These are phyloP conservation scores for Oligia latruncula DNA, from an alignment of 2,888 invertebrate species.

Conservation along the genomic window DNA sequence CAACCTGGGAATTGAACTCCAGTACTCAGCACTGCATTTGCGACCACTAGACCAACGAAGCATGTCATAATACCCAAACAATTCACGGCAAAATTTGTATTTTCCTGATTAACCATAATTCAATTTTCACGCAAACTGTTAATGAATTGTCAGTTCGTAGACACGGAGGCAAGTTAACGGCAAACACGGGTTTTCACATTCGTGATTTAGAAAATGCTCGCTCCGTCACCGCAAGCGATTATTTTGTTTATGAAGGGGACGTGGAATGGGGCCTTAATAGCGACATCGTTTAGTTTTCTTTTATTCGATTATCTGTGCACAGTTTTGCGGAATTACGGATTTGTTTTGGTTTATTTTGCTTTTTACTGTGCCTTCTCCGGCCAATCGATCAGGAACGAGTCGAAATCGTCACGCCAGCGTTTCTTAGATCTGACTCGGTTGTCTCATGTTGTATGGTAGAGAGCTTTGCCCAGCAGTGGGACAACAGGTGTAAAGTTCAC, in stretches of 20 bases:
- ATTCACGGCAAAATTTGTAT: background rate
- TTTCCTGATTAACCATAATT: conserved; percentile 29
- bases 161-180: conserved; percentile 70
- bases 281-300: conserved; percentile 79
- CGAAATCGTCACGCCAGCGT: background rate
- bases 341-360: background rate
- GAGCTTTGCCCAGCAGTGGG: too few relatives aligned
- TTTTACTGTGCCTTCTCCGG: background rate
- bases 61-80: background rate
- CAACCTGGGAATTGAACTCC: too few relatives aligned
- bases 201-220: conserved; percentile 86
- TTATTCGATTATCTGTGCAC: conserved; percentile 68
- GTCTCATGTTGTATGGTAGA: background rate
- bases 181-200: conserved; percentile 83
- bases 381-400: background rate
- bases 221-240: conserved; percentile 87
- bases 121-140: conserved; percentile 49
- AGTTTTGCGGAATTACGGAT: conserved; percentile 24
- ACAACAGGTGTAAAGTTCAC: background rate
- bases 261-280: conserved; percentile 74
- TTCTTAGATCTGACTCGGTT: background rate
- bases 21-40: background rate
- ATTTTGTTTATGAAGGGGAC: conserved; percentile 82
- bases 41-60: background rate
- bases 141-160: conserved; percentile 70